Base-by-base conservation (phyloP, 2,888 invertebrate species). In the Andrena dorsata region DNA sequence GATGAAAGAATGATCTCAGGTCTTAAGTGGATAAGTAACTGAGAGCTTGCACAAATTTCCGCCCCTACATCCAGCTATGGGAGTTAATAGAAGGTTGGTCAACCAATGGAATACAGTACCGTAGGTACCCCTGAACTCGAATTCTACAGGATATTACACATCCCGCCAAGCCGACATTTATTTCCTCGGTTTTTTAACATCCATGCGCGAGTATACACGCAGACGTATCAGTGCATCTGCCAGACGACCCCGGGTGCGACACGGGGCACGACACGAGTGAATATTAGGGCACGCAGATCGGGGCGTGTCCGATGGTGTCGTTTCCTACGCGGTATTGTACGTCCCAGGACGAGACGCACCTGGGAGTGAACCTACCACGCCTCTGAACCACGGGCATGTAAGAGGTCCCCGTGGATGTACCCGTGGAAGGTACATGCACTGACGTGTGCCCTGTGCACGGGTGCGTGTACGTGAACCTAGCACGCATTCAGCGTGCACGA, bases 301-400 rank as follows among this genome's bases (percentile, higher is more conserved):
- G 92, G 93, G 93, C 93, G 93, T 92, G 92, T 89, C 90, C 84
- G 87, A 86, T 86, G 88, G 89, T 91, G 91, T 91, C 93, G 92
- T 93, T 92, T 92, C 92, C 92, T 92, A 91, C 90, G 88, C 87
- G 87, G 90, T 86, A 90, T 90, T 92, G 91, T 80, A 80, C 66
- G 63, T 84, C 89, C 90, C 87, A 88, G 89, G 87, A 88, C 87
- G 87, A 88, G 87, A 90, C 91, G 90, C 93, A 93, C 93, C 93
- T 93, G 93, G 93, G 92, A 93, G 92, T 91, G 90, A 91, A 86
- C 87, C 85, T 83, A 92, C 92, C 92, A 92, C 92, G 92, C 92
- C 92, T 89, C 90, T 88, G 82, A 89, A 79, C 85, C 90, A 82
- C 88, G 89, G 80, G 85, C 88, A 89, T 89, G 90, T 88, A 89